Evolutionary conservation across 2,888 invertebrate genomes (phyloP).

Genomic region (Aspidapion aeneum): DNA sequence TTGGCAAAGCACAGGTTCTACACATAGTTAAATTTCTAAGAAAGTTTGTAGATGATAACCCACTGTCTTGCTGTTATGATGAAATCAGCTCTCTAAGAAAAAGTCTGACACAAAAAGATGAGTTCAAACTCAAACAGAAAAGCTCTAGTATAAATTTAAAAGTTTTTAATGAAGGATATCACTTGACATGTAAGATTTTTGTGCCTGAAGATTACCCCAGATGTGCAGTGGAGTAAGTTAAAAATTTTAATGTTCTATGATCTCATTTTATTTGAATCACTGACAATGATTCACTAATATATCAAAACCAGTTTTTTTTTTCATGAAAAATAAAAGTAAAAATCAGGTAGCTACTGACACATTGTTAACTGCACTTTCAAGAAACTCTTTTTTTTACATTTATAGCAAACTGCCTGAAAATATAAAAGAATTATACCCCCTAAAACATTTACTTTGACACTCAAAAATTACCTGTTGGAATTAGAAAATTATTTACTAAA

Average conservation of each 20-base stretch:
- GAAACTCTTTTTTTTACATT: no score
- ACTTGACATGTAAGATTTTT: constrained; percentile 54
- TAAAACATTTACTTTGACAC: no score
- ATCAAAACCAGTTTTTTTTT: background rate
- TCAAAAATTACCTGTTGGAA: no score
- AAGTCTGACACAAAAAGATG: constrained; percentile 50
- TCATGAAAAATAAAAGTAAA: no score
- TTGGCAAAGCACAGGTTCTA: constrained; percentile 61
- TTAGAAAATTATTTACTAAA: no score
- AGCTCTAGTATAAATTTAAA: constrained; percentile 57
- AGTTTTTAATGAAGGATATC: constrained; percentile 58
- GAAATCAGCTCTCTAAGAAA: constrained; percentile 62
- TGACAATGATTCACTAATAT: no score
- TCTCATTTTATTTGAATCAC: no score
- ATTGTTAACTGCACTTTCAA: no score
- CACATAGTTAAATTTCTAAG: constrained; percentile 57
- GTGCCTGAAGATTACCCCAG: constrained; percentile 65
- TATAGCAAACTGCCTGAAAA: no score
- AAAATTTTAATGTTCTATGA: no score
- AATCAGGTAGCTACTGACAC: no score
- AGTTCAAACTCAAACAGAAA: constrained; percentile 65
- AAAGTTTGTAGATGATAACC: constrained; percentile 65
- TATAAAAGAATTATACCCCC: no score
- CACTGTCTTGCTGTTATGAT: constrained; percentile 67
- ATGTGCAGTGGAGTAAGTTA: constrained; percentile 50